These are phyloP conservation scores for Cetoscarus ocellatus DNA, from an alignment of 2,797 vertebrate genomes.

Conservation along the genomic window DNA sequence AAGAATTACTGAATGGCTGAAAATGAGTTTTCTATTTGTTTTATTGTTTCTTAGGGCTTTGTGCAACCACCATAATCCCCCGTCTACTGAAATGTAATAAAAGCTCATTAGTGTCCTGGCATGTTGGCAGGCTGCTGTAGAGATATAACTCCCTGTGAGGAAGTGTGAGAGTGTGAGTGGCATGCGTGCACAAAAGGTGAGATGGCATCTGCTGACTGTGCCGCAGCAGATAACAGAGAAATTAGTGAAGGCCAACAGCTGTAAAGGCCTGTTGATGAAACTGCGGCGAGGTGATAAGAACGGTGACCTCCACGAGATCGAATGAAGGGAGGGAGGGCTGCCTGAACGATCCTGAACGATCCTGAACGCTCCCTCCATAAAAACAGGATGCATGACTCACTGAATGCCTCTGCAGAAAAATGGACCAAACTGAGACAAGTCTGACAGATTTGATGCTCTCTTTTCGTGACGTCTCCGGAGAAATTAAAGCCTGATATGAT, in stretches of 20 bases:
- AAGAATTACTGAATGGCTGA: not conserved
- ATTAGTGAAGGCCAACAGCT: slow-evolving; percentile 44
- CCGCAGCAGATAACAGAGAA: slow-evolving; percentile 57
- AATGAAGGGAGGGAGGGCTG: slow-evolving; percentile 22
- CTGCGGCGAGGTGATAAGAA: slow-evolving; percentile 52
- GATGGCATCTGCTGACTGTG: slow-evolving; percentile 34
- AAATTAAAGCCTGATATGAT: not conserved
- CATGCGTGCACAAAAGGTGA: slow-evolving; percentile 1
- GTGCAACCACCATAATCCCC: not conserved
- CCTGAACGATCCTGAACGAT: not conserved
- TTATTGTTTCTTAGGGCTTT: not conserved
- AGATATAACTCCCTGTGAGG: not conserved
- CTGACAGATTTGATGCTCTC: slow-evolving; percentile 12
- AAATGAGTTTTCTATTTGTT: not conserved
- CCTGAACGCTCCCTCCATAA: slow-evolving; percentile 7
- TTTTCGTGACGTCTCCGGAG: slow-evolving; percentile 3
- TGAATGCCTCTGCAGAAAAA: slow-evolving; percentile 8
- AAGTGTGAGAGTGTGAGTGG: not conserved
- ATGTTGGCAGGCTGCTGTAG: not conserved
- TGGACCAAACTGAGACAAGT: slow-evolving; percentile 17
- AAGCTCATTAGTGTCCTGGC: not conserved
- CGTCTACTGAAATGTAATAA: not conserved
- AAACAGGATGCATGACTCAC: slow-evolving; percentile 30
- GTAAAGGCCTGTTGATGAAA: slow-evolving; percentile 50
- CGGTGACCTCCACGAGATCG: slow-evolving; percentile 33